Evolutionary conservation across 2,888 invertebrate genomes (phyloP), one percentile per base, ranked within the genome.

Genomic region (Agrotis ipsilon): DNA sequence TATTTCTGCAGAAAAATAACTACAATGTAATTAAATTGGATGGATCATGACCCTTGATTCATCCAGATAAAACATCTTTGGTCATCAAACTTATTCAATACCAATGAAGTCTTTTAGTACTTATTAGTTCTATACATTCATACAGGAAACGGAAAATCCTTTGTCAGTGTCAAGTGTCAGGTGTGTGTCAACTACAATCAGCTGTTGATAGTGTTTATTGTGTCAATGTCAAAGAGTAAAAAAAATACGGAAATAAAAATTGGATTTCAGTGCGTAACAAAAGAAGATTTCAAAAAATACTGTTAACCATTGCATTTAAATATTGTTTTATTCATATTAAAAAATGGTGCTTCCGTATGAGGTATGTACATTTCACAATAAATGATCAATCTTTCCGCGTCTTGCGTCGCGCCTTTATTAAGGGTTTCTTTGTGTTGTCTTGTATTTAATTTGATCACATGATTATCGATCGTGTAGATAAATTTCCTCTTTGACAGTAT

Each of bases 261-360:
- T 43, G 21, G 55, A 65, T 59, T 45, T 32, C 48, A 62, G 32
- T 46, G 51, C 18, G 1, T 57, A 48, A n/a, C 49, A 68, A 52
- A 70, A 52, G 63, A 24, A 46, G 68, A 63, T 57, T 51, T 65
- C n/a, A 51, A 57, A 62, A 64, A 51, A 43, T 43, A 68, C 32
- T 19, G 19, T 21, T 5, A n/a, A 3, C 0, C 19, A 51, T 0
- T 63, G 48, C 13, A 76, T 48, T 66, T 32, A 32, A 70, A 77
- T 46, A 49, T 16, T 67, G 63, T 24, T 43, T 60, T 67, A 45
- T 57, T 55, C 45, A n/a, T 62, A 27, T 52, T 24, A 69, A 75
- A 67, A 80, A 88, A 92, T 94, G 93, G 94, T 93, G 72, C 89
- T 96, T 45, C 96, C 96, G 2, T 93, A 90, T 78, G 96, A 96